Evolutionary conservation across 2,888 invertebrate species (phyloP), one percentile per base, ranked within the genome.

Genomic region (Pharmacophagus antenor): DNA sequence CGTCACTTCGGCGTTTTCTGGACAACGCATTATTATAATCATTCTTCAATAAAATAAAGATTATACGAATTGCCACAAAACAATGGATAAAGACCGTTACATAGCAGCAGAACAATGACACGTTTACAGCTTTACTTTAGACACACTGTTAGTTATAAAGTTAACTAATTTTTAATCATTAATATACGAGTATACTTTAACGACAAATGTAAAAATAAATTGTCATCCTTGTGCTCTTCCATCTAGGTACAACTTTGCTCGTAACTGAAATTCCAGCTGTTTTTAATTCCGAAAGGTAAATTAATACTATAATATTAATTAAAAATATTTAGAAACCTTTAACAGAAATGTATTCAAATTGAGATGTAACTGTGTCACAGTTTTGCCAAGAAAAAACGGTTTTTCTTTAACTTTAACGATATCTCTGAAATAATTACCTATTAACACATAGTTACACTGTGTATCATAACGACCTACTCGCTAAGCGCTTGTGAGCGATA

Each of bases 1-100:
- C 71, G 84, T 83, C 84, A 84, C 84, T 84, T 85, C 66, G 70
- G 60, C 60, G 63, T 67, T 67, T 74, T 71, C 70, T 67, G 66
- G 68, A 64, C 71, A 72, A 80, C 79, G 80, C 76, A 67, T 71
- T 73, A 79, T 72, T 56, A 68, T 65, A 66, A 67, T 70, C 81
- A 84, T 87, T 85, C 82, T 12, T 84, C 74, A 74, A 76, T 66
- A 66, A 66, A 65, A 68, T 68, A 6, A 42, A 6, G 42, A 17
- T 17, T 17, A 17, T 42, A 42, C 31, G 31, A 3, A 1, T 1
- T 12, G 12, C 7, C 15, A 31, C 10, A 31, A 12, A 12, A 31
- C 31, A 12, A 31, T n/a, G n/a, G n/a, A n/a, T n/a, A n/a, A n/a
- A n/a, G n/a, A n/a, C n/a, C n/a, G n/a, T n/a, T n/a, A n/a, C n/a